Conservation (phyloP, 1,140 invertebrate species). For the Achatina immaculata region DNA sequence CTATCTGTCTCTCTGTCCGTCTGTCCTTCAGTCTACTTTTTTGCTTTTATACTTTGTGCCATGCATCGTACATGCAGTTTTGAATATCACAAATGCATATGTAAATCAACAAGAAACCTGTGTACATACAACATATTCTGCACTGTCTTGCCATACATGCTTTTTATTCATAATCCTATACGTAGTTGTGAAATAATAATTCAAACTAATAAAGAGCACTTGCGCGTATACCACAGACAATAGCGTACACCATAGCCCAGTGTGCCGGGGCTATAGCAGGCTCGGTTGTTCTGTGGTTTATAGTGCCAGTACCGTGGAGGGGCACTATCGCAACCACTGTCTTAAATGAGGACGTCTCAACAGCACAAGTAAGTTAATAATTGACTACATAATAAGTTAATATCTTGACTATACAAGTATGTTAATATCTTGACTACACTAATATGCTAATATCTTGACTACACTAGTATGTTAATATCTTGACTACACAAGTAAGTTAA, state of each 20-base stretch:
- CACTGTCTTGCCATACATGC: background rate
- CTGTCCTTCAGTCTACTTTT: background rate
- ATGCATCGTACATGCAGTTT: too few relatives aligned
- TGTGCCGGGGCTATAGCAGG: slow-evolving; percentile 29
- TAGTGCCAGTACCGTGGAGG: slow-evolving; percentile 12
- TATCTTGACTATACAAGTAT: too few relatives aligned
- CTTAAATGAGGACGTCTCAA: slow-evolving; percentile 7
- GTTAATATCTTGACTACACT: too few relatives aligned
- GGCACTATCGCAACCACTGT: slow-evolving; percentile 9
- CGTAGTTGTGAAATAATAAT: too few relatives aligned
- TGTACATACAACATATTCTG: too few relatives aligned
- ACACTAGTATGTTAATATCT: too few relatives aligned
- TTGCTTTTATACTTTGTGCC: background rate
- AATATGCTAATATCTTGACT: too few relatives aligned
- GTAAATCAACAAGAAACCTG: too few relatives aligned
- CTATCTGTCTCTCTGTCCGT: background rate
- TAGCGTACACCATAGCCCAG: slow-evolving; percentile 15
- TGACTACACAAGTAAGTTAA: too few relatives aligned
- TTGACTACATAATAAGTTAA: too few relatives aligned
- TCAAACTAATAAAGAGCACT: background rate
- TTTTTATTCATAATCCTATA: background rate
- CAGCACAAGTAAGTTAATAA: slow-evolving; percentile 20
- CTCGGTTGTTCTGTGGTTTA: slow-evolving; percentile 4
- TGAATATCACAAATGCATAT: too few relatives aligned
- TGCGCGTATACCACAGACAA: background rate